Evolutionary conservation across 2,113 vertebrate genomes (phyloP).

Genomic region (Anguilla rostrata): DNA sequence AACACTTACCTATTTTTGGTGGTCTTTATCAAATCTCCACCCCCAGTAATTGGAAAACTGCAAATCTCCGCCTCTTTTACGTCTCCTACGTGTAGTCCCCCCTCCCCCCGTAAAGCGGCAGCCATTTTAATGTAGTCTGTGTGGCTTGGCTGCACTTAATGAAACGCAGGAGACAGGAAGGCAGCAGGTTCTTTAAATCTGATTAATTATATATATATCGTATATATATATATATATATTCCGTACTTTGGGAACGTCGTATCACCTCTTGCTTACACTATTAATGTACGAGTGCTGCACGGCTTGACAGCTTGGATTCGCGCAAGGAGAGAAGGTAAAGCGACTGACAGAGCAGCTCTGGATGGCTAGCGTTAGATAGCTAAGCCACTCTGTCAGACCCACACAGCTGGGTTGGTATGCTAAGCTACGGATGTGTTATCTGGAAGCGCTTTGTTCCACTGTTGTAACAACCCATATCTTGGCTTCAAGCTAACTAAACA

Average conservation of each 20-base stretch:
- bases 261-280: neutral
- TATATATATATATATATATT: neutral
- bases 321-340: neutral
- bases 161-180: neutral
- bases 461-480: neutral
- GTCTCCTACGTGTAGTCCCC: constrained; percentile 22
- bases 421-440: neutral
- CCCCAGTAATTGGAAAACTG: neutral
- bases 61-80: constrained; percentile 21
- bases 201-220: neutral
- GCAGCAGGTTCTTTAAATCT: neutral
- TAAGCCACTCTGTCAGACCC: neutral
- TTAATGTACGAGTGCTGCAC: neutral
- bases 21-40: neutral
- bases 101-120: constrained; percentile 21
- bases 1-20: neutral
- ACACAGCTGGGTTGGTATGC: neutral
- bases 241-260: neutral
- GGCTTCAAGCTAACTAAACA: neutral
- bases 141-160: neutral
- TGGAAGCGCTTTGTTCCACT: neutral
- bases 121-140: constrained; percentile 33
- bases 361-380: too few relatives aligned
- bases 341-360: neutral
- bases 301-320: neutral